phyloP scores from a whole-genome alignment of 2,888 invertebrate species.

The Amphimallon solstitiale region DNA sequence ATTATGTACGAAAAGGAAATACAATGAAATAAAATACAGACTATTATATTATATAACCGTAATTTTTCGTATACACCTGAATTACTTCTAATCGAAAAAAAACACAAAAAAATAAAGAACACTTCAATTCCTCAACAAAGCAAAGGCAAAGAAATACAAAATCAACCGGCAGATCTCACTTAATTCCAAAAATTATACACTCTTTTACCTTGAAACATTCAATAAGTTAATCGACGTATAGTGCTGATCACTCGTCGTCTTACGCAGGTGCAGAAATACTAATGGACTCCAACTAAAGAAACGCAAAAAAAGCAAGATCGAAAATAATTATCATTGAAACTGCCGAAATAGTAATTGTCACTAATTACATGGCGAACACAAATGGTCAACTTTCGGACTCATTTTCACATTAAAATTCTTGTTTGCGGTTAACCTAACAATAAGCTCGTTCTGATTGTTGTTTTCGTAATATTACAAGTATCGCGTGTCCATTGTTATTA shows the following conservation, averaged over 20 bases:
- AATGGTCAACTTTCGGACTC: not conserved
- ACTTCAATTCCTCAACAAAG: too few species aligned
- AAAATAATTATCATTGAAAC: not conserved
- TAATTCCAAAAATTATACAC: too few species aligned
- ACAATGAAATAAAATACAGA: too few species aligned
- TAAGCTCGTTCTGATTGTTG: constrained; percentile 6
- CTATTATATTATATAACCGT: too few species aligned
- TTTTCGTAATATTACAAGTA: not conserved
- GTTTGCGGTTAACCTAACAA: constrained; percentile 9
- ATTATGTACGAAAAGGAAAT: too few species aligned
- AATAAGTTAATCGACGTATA: too few species aligned
- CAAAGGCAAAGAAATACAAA: too few species aligned
- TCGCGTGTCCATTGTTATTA: constrained; percentile 5
- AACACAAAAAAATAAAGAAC: too few species aligned
- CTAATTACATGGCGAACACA: constrained; percentile 1
- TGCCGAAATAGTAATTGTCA: constrained; percentile 3
- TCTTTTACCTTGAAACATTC: too few species aligned
- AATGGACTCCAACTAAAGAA: not conserved
- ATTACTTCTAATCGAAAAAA: too few species aligned
- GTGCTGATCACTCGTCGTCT: not conserved
- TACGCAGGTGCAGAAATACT: not conserved
- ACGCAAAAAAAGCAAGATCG: not conserved
- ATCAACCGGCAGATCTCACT: too few species aligned
- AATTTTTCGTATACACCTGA: too few species aligned
- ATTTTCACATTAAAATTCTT: constrained; percentile 9